Percentiles rank a stretch among this genome's conserved stretches.
These are phyloP conservation scores for Trinorchestia longiramus DNA, from an alignment of 1,140 invertebrate genomes.

Conservation along the genomic window DNA sequence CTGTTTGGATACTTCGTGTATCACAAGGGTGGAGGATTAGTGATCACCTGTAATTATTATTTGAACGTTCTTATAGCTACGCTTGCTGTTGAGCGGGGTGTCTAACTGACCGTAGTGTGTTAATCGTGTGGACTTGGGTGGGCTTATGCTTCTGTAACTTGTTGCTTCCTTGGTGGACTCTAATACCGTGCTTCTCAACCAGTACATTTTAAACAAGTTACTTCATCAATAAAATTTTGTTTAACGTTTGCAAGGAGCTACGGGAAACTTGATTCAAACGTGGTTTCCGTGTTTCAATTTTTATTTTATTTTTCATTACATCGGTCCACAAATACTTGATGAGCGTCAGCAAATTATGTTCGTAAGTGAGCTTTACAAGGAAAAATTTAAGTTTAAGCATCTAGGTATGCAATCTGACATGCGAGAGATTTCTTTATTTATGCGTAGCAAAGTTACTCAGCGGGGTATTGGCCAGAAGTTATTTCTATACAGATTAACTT, in stretches of 20 bases:
- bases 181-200: not conserved
- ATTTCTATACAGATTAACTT: not conserved
- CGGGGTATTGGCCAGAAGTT: not conserved
- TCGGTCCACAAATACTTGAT: not conserved
- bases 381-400: not conserved
- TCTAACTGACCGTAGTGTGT: not conserved
- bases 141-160: not conserved
- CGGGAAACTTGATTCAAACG: not conserved
- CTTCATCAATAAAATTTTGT: not conserved
- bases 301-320: not conserved
- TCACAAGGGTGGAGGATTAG: not conserved
- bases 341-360: not conserved
- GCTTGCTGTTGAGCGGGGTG: not conserved
- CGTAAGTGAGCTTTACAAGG: not conserved
- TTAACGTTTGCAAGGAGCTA: not conserved
- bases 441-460: not conserved
- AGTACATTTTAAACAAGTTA: not conserved
- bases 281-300: not conserved
- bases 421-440: not conserved
- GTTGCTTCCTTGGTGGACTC: not conserved
- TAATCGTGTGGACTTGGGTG: not conserved
- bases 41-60: not conserved
- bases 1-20: not conserved
- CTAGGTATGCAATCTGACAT: not conserved
- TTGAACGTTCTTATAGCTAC: not conserved